These are phyloP conservation scores for Cryptocephalus primarius DNA, from an alignment of 2,888 invertebrate genomes.

Conservation along the genomic window DNA sequence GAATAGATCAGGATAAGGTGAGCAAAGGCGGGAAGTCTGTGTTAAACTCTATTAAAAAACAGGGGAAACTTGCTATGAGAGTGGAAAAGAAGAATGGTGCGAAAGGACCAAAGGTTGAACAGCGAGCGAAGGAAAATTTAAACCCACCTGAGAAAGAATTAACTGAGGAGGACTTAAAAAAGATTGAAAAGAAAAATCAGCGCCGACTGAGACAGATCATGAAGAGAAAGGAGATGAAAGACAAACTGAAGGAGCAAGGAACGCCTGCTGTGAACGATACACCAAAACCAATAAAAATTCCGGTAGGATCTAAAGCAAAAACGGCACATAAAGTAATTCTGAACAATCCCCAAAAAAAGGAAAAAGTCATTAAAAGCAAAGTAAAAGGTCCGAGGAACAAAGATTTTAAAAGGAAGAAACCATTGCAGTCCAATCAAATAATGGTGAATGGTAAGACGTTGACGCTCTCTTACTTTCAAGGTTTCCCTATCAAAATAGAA, in stretches of 20 bases:
- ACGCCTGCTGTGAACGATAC: neutral
- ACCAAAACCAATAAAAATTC: neutral
- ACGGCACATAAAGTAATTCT: constrained; percentile 4
- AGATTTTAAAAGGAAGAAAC: constrained; percentile 26
- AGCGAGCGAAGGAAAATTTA: too few species aligned
- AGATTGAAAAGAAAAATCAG: constrained; percentile 23
- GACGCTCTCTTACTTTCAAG: constrained; percentile 52
- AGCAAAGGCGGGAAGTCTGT: neutral
- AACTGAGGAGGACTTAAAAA: constrained; percentile 17
- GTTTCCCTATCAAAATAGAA: constrained; percentile 60
- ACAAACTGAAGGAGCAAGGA: constrained; percentile 11
- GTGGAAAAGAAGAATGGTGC: neutral
- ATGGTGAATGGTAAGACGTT: constrained; percentile 54
- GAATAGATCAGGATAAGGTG: neutral
- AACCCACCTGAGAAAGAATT: constrained; percentile 8
- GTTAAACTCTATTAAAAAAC: neutral
- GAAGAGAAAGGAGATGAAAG: constrained; percentile 17
- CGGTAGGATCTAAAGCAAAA: neutral
- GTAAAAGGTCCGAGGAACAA: constrained; percentile 22
- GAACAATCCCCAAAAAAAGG: constrained; percentile 4
- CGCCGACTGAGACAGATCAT: constrained; percentile 19
- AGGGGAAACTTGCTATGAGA: neutral
- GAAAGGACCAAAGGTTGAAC: neutral
- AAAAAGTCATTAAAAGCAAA: constrained; percentile 7
- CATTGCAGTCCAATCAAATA: constrained; percentile 34